Conservation (phyloP, 2,113 vertebrate species). For the Erpornis zantholeuca region DNA sequence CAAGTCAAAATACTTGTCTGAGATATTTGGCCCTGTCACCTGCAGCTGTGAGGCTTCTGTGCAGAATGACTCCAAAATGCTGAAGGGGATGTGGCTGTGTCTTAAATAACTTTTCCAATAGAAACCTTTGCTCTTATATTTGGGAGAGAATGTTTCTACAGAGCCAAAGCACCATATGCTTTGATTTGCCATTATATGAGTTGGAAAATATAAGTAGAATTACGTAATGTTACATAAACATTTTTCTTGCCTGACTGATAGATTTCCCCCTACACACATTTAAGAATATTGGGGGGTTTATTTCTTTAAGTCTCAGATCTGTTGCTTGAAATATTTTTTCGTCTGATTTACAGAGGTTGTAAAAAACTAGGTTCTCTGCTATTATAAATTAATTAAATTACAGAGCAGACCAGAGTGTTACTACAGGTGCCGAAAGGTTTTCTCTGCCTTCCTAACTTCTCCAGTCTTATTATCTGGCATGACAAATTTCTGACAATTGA, state of each 20-base stretch:
- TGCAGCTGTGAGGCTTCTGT: not conserved
- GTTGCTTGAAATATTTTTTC: not conserved
- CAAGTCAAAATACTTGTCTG: not conserved
- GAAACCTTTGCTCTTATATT: not conserved
- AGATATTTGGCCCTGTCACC: not conserved
- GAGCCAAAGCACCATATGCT: not conserved
- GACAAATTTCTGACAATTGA: slow-evolving; percentile 20
- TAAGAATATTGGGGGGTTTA: not conserved
- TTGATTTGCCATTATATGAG: not conserved
- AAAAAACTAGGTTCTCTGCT: not conserved
- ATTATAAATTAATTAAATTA: not conserved
- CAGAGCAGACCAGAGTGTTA: not conserved
- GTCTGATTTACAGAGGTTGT: not conserved
- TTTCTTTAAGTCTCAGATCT: not conserved
- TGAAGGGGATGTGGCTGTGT: not conserved
- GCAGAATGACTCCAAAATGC: not conserved
- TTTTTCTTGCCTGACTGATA: not conserved
- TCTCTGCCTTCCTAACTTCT: not conserved
- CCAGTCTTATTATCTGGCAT: not conserved
- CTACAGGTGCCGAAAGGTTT: slow-evolving; percentile 1
- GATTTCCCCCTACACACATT: not conserved
- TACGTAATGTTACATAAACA: not conserved
- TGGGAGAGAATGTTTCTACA: not conserved
- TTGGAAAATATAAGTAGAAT: not conserved
- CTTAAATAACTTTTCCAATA: not conserved